phyloP scores from a whole-genome alignment of 53 echinoderm and acorn worm species.

The Apostichopus leukothele region DNA sequence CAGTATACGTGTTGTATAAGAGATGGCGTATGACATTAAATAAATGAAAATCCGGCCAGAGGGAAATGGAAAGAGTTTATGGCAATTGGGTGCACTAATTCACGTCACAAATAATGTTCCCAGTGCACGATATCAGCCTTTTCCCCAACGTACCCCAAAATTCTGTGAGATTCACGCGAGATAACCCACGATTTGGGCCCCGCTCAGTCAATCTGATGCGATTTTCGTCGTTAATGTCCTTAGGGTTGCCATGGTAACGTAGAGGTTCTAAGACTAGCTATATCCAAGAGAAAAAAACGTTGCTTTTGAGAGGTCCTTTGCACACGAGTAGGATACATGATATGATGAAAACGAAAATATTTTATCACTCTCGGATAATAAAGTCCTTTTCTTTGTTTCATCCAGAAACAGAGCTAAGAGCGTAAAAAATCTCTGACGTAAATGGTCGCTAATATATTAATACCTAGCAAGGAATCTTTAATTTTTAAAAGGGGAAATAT shows the following conservation, averaged over 20 bases:
- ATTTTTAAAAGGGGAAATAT: too few species aligned
- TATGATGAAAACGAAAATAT: not conserved
- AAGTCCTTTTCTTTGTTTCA: too few species aligned
- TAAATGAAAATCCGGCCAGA: not conserved
- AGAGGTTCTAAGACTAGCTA: not conserved
- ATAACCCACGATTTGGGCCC: constrained; percentile 14
- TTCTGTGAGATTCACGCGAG: constrained; percentile 1
- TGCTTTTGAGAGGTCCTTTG: not conserved
- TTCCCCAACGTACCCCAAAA: not conserved
- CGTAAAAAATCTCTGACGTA: too few species aligned
- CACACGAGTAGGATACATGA: not conserved
- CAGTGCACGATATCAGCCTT: not conserved
- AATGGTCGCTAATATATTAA: too few species aligned
- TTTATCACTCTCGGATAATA: not conserved
- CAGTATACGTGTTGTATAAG: too few species aligned
- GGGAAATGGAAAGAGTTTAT: not conserved
- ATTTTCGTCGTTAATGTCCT: not conserved
- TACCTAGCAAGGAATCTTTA: too few species aligned
- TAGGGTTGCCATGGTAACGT: not conserved
- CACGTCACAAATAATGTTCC: not conserved
- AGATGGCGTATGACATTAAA: not conserved
- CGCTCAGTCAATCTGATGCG: constrained; percentile 7
- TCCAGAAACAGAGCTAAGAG: too few species aligned
- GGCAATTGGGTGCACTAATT: not conserved
- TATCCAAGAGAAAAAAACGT: not conserved